Conservation (phyloP, 1,140 invertebrate genomes). For the Orchesella cincta region DNA sequence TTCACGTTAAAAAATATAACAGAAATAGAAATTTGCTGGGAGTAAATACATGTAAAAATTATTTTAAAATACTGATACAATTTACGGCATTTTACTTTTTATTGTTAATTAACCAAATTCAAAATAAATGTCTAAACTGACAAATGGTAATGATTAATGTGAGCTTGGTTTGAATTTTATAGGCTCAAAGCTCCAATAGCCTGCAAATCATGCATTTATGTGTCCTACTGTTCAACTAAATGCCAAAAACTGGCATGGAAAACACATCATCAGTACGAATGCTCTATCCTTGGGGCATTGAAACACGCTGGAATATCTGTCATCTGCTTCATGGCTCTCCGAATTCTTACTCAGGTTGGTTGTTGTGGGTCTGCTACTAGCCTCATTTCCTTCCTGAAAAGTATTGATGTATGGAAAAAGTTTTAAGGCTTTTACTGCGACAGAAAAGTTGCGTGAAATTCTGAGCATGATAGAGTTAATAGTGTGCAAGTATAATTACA, state of each 20-base stretch:
- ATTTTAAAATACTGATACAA: neutral
- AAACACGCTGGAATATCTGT: conserved; percentile 76
- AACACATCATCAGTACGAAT: conserved; percentile 78
- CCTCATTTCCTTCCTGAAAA: too few relatives aligned
- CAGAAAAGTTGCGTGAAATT: too few relatives aligned
- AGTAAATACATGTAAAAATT: too few relatives aligned
- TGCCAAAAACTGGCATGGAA: conserved; percentile 70
- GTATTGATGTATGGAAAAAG: too few relatives aligned
- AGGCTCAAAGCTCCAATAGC: conserved; percentile 64
- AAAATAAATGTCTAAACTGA: neutral
- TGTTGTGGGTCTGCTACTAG: too few relatives aligned
- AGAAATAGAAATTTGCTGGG: neutral
- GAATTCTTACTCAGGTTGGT: conserved; percentile 72
- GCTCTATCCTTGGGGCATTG: conserved; percentile 69
- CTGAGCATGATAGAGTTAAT: too few relatives aligned
- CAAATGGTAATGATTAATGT: neutral
- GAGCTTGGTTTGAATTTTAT: neutral
- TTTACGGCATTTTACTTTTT: neutral
- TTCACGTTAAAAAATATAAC: too few relatives aligned
- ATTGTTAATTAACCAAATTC: neutral
- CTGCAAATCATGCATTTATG: conserved; percentile 72
- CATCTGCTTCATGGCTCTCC: conserved; percentile 79
- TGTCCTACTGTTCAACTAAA: conserved; percentile 75
- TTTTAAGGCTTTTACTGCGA: too few relatives aligned
- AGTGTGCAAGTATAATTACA: too few relatives aligned